Base-by-base conservation (phyloP, 2,888 invertebrate genomes). In the Thymelicus sylvestris region DNA sequence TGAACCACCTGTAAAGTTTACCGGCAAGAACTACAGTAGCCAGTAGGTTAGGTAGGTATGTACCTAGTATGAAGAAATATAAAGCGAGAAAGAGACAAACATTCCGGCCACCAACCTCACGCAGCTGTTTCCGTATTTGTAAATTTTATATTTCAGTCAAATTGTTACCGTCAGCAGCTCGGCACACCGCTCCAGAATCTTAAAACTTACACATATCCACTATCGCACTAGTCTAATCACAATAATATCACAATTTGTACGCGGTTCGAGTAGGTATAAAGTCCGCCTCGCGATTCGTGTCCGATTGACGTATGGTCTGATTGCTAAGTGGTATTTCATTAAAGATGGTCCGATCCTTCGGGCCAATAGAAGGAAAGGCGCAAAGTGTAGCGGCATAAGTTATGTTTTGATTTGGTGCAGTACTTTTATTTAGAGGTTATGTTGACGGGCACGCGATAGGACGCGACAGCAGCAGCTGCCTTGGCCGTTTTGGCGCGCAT, bases 261-360 rank as follows among this genome's bases (percentile, higher is more conserved):
- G 38, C 47, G 12, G 60, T 13, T 59, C 13, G 38, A 41, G 62
- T n/a, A n/a, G n/a, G n/a, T 62, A 50, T 41, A 67, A 67, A 52
- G 61, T 63, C 44, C 8, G 64, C 44, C 63, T 57, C 62, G 66
- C 52, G 68, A 72, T 73, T 73, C 73, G 74, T 67, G 72, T 67
- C 60, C 71, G 68, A 52, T 52, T 61, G 66, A 55, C 66, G 71
- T 60, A 69, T 67, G 67, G 10, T 55, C 38, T 69, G 69, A 74
- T 74, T 74, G 73, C 31, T 72, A 74, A 79, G 73, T 74, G 72
- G 71, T 75, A 74, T 72, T 78, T 80, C 82, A 84, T 85, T 83
- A 75, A 74, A 72, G 73, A 81, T 86, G 79, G 82, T 81, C 62
- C 80, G 84, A 86, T 80, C 68, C 47, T 73, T 52, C 60, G 77